phyloP scores from a whole-genome alignment of 2,888 invertebrate genomes.

The Drosophila sordidula region DNA sequence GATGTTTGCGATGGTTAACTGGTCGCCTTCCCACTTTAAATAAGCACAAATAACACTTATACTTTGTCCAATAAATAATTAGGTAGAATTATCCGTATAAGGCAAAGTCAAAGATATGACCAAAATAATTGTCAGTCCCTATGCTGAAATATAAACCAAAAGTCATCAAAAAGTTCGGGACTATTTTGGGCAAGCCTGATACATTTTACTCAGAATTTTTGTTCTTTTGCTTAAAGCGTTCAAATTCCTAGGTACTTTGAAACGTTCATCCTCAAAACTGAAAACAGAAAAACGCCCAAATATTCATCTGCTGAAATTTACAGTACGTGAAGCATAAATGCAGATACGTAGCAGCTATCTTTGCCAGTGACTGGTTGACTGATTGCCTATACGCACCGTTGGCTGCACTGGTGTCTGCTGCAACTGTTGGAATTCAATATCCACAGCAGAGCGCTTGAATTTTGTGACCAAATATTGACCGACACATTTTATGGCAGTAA shows the following conservation, averaged over 20 bases:
- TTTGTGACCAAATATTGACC: conserved; percentile 39
- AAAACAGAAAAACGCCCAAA: background rate
- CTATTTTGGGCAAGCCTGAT: no score
- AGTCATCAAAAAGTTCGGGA: no score
- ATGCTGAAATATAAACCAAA: no score
- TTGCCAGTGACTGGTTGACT: conserved; percentile 64
- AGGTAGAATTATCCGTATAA: no score
- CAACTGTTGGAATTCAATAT: conserved; percentile 61
- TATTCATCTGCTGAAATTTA: conserved; percentile 19
- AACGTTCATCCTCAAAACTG: background rate
- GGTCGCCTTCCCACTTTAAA: no score
- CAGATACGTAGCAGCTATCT: conserved; percentile 52
- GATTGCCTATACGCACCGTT: conserved; percentile 74
- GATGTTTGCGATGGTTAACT: no score
- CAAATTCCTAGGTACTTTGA: background rate
- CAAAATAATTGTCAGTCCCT: no score
- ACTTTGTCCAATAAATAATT: no score
- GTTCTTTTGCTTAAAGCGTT: background rate
- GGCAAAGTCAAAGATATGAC: no score
- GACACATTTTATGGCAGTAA: conserved; percentile 47
- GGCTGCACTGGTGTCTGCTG: conserved; percentile 34
- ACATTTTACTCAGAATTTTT: no score
- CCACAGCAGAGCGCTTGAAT: conserved; percentile 20
- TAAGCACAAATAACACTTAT: no score
- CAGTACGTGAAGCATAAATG: conserved; percentile 59